phyloP scores from a whole-genome alignment of 1,140 invertebrate genomes.

The Micrasema longulum region DNA sequence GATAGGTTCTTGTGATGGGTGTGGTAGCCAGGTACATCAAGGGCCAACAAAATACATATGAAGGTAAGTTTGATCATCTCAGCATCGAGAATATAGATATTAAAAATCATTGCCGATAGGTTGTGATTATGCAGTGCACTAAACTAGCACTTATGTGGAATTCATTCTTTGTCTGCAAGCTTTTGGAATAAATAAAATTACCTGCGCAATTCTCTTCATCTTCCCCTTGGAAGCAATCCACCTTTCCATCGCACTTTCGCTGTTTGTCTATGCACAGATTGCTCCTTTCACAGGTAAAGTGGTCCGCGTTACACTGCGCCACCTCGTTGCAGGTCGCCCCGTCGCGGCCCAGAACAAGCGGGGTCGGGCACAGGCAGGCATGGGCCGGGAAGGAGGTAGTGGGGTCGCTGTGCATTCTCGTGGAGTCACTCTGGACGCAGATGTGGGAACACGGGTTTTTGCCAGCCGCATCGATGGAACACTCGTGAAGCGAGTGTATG shows the following conservation, averaged over 20 bases:
- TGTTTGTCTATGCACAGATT: constrained; percentile 72
- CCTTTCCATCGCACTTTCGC: constrained; percentile 77
- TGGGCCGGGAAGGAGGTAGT: background rate
- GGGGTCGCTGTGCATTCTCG: constrained; percentile 24
- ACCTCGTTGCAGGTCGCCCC: constrained; percentile 67
- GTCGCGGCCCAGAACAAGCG: constrained; percentile 65
- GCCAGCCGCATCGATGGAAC: background rate
- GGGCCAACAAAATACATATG: too few species aligned
- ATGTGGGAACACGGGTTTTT: constrained; percentile 77
- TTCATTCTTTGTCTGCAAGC: too few species aligned
- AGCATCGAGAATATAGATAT: too few species aligned
- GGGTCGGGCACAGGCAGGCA: constrained; percentile 73
- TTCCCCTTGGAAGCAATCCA: constrained; percentile 75
- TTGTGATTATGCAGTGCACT: too few species aligned
- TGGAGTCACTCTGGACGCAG: constrained; percentile 67
- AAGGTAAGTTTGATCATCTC: too few species aligned
- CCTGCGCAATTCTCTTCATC: constrained; percentile 76
- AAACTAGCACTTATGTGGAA: too few species aligned
- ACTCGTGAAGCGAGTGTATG: background rate
- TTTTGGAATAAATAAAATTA: constrained; percentile 43
- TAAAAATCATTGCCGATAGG: too few species aligned
- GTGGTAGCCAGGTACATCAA: too few species aligned
- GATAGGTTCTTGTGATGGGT: too few species aligned
- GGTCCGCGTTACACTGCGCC: constrained; percentile 63
- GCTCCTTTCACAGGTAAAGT: constrained; percentile 71